phyloP scores from a whole-genome alignment of 2,888 invertebrate species.

The Pristionchus mayeri region DNA sequence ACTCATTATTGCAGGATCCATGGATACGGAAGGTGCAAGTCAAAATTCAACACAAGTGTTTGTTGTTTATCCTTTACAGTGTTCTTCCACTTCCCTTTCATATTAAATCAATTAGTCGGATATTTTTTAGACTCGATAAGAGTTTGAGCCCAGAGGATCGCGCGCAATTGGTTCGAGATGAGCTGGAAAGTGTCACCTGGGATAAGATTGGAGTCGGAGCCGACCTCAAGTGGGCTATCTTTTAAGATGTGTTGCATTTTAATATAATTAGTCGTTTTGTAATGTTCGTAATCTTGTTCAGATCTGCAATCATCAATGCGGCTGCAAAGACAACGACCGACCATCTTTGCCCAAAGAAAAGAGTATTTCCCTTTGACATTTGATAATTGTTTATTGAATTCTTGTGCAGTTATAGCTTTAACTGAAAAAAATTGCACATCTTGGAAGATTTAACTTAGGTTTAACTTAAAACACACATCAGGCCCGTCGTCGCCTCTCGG shows the following conservation, averaged over 20 bases:
- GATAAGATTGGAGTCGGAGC: background rate
- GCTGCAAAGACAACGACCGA: background rate
- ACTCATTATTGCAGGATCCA: background rate
- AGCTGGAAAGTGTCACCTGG: background rate
- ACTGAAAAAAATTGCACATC: too few relatives aligned
- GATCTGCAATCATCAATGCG: background rate
- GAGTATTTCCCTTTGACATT: too few relatives aligned
- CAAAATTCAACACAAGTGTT: slow-evolving; percentile 7
- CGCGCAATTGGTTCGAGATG: background rate
- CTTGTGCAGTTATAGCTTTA: too few relatives aligned
- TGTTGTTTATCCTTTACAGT: too few relatives aligned
- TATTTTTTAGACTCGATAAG: background rate
- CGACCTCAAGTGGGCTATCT: slow-evolving; percentile 4
- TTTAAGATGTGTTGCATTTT: too few relatives aligned
- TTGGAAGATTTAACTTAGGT: too few relatives aligned
- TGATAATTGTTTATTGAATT: too few relatives aligned
- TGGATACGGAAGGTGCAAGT: background rate
- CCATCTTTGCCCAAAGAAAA: slow-evolving; percentile 14
- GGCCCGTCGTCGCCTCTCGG: slow-evolving; percentile 43
- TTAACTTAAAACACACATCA: too few relatives aligned
- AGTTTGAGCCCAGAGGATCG: background rate
- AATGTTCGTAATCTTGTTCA: background rate
- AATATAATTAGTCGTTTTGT: background rate
- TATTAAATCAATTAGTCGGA: too few relatives aligned
- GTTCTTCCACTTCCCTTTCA: too few relatives aligned